Percentiles rank a stretch among this genome's conserved stretches.
Evolutionary conservation across 2,113 vertebrate genomes (phyloP).

Genomic region (Seriola rivoliana): DNA sequence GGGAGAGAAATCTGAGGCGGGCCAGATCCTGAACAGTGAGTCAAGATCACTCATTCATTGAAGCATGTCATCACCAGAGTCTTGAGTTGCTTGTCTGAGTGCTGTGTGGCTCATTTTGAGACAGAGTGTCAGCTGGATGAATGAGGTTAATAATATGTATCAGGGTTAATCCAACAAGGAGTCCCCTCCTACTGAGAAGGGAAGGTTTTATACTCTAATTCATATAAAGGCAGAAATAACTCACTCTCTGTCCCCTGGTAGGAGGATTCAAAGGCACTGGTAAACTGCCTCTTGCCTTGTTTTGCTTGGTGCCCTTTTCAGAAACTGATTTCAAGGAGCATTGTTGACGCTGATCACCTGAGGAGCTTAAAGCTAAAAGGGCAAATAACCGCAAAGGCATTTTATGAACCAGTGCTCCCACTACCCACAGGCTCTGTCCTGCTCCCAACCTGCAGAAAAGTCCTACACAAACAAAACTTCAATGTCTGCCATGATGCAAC

Average conservation of each 20-base stretch:
- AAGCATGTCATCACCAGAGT: conserved; percentile 31
- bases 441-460: conserved; percentile 31
- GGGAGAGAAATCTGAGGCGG: conserved; percentile 15
- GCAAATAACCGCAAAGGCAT: conserved; percentile 61
- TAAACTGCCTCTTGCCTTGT: conserved; percentile 36
- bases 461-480: not conserved
- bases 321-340: conserved; percentile 20
- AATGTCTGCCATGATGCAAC: conserved; percentile 22
- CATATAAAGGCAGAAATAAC: conserved; percentile 12
- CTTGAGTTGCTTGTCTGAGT: conserved; percentile 16
- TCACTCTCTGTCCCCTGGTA: not conserved
- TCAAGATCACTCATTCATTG: conserved; percentile 32
- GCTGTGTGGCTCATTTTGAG: conserved; percentile 23
- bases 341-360: conserved; percentile 57
- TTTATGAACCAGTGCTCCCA: conserved; percentile 41
- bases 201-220: conserved; percentile 37
- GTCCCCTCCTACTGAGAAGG: conserved; percentile 25
- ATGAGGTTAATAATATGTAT: conserved; percentile 70
- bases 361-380: conserved; percentile 61
- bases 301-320: conserved; percentile 46
- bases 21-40: conserved; percentile 13
- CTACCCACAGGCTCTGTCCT: conserved; percentile 8
- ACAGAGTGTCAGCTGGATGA: conserved; percentile 46
- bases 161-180: conserved; percentile 60
- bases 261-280: not conserved